Evolutionary conservation across 2,797 vertebrate species (phyloP).

Genomic region (Sebastes alutus): DNA sequence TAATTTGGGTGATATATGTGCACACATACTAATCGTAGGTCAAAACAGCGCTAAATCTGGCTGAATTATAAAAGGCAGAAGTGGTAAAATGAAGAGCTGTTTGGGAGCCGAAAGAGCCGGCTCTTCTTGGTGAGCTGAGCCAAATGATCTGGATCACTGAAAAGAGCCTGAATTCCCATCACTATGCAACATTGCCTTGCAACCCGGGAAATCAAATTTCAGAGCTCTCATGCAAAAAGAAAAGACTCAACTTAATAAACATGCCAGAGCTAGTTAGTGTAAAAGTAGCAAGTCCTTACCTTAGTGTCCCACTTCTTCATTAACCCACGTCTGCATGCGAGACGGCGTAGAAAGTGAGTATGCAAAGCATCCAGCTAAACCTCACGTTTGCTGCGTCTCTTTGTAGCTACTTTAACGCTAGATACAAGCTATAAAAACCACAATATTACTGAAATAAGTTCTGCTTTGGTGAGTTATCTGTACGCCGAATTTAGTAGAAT

Average conservation of each 20-base stretch:
- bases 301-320: neutral
- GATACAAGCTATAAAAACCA: neutral
- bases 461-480: neutral
- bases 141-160: no score
- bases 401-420: neutral
- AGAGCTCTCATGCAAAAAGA: neutral
- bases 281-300: neutral
- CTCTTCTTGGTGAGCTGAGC: no score
- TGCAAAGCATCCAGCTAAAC: neutral
- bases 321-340: no score
- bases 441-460: neutral
- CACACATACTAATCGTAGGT: no score
- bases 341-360: neutral
- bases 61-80: no score
- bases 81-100: no score
- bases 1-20: no score
- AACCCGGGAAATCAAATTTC: constrained; percentile 50
- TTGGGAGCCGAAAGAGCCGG: no score
- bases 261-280: no score
- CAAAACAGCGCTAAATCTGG: no score
- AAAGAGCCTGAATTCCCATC: fast-evolving
- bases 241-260: neutral
- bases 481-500: neutral
- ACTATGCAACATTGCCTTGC: constrained; percentile 15
- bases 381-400: neutral